A percentile compares a stretch with the other conserved stretches of the same genome.
These are phyloP conservation scores for Polylopha cassiicola DNA, from an alignment of 2,888 invertebrate genomes.

Conservation along the genomic window DNA sequence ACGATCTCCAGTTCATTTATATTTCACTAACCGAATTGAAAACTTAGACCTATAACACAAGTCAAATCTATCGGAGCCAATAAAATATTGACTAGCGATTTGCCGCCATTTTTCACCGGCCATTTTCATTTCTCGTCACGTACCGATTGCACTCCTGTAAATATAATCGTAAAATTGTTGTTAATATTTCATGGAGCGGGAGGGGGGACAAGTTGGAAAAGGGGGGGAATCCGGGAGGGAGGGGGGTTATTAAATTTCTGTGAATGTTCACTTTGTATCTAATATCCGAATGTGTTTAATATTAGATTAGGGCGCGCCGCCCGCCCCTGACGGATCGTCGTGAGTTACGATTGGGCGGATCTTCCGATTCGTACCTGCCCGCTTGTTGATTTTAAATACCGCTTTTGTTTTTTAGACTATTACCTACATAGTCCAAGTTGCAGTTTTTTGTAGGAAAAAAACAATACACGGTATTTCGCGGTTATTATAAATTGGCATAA, in stretches of 20 bases:
- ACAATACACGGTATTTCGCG: too few species aligned
- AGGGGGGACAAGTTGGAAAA: constrained; percentile 33
- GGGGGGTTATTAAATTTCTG: constrained; percentile 74
- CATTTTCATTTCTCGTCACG: constrained; percentile 66
- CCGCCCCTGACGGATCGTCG: constrained; percentile 52
- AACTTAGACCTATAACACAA: constrained; percentile 68
- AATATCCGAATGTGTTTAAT: constrained; percentile 77
- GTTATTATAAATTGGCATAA: too few species aligned
- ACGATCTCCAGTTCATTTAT: constrained; percentile 57
- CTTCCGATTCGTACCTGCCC: too few species aligned
- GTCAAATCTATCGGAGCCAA: constrained; percentile 73
- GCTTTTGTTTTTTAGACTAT: too few species aligned
- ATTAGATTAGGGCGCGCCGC: constrained; percentile 71
- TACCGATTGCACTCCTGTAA: constrained; percentile 67
- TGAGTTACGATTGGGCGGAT: constrained; percentile 69
- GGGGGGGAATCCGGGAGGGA: constrained; percentile 47
- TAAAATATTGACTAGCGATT: constrained; percentile 73
- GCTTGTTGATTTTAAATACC: too few species aligned
- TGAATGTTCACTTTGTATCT: constrained; percentile 77
- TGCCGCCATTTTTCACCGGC: constrained; percentile 68
- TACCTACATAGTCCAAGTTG: too few species aligned
- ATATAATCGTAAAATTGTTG: constrained; percentile 77
- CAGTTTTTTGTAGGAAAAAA: too few species aligned
- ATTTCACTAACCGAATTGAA: constrained; percentile 74
- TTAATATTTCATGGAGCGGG: constrained; percentile 70